Evolutionary conservation across 1,140 invertebrate genomes (phyloP).

Genomic region (Chelonus insularis): DNA sequence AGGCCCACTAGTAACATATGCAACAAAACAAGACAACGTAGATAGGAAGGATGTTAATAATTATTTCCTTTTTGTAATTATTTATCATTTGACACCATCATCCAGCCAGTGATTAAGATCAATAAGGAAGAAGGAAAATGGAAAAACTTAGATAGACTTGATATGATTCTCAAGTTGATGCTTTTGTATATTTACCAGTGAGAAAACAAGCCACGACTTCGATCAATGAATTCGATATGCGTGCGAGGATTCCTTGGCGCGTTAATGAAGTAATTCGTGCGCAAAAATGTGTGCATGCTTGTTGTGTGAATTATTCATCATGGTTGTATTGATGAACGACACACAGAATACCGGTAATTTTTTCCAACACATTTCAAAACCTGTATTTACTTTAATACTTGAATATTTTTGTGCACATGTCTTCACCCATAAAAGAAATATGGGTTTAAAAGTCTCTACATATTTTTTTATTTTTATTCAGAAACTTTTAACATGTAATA

Average conservation of each 20-base stretch:
- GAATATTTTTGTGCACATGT: too few species aligned
- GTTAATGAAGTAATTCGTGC: conserved; percentile 51
- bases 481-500: too few species aligned
- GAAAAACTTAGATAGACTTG: not conserved
- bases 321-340: not conserved
- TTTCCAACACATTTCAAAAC: not conserved
- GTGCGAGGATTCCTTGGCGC: conserved; percentile 26
- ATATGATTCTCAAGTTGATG: not conserved
- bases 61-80: not conserved
- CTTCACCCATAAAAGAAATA: too few species aligned
- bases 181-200: too few species aligned
- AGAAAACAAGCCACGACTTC: conserved; percentile 5
- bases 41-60: not conserved
- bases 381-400: too few species aligned
- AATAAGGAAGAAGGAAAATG: not conserved
- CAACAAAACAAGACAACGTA: not conserved
- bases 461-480: too few species aligned
- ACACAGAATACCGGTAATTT: not conserved
- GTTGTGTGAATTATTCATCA: conserved; percentile 44
- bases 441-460: too few species aligned
- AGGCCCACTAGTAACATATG: not conserved
- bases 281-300: conserved; percentile 42
- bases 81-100: conserved; percentile 24
- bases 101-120: conserved; percentile 5
- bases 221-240: conserved; percentile 36